Base-by-base conservation (phyloP, 2,888 invertebrate species). In the Apamea crenata region DNA sequence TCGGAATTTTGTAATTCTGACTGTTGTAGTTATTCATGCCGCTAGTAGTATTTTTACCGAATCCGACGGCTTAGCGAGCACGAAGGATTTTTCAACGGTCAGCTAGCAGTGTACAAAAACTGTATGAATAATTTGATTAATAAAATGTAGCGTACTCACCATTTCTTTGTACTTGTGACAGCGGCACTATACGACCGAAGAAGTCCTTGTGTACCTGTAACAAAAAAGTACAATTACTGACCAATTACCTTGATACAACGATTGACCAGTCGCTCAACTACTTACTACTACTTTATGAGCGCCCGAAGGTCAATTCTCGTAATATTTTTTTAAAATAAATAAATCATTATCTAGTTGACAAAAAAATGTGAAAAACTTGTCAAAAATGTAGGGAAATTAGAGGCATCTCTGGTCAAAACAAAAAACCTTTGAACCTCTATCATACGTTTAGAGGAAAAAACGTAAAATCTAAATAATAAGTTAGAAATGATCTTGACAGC, bases 161-260 rank as follows among this genome's bases (percentile, higher is more conserved):
- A 87, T 93, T 89, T 85, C 94, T 90, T 70, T 95, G 96, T 44
- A 92, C 88, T 89, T 95, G 95, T 32, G 95, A 92, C 0, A 96
- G 82, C 0, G 96, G 96, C 14, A 97, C 97, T 76, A 97, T 94
- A 32, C 97, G 96, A 0, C 97, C 97, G 90, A 97, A 97, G 94
- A 97, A 97, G 89, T 97, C 97, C 91, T 97, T 97, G 67, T 97
- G 97, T 67, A 97, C 96, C 97, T 97, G 94, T 1, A 95, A 96
- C 93, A 93, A 94, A 70, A 14, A 32, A 32, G 25, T 10, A 21
- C 5, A 47, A 29, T 69, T 47, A 69, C 16, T 50, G 8, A 14
- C 12, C 21, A n/a, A 61, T 63, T 32, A 21, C 32, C 3, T 65
- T 65, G 32, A 63, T 18, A 32, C 18, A 63, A 63, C 32, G 5